Conservation (phyloP, 2,113 vertebrate species). For the Kobus ellipsiprymnus region DNA sequence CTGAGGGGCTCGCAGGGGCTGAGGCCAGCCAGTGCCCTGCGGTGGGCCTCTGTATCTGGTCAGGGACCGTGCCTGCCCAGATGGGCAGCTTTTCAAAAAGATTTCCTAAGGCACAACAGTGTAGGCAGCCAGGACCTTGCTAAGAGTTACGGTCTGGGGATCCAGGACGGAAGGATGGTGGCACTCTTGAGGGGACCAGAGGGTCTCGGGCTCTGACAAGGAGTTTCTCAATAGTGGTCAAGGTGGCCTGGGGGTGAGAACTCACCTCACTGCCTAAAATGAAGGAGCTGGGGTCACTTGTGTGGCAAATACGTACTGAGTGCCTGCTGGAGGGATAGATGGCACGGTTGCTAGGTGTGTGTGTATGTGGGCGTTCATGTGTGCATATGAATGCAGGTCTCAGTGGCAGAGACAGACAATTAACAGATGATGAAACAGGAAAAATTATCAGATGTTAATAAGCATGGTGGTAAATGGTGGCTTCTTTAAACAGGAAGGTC, state of each 20-base stretch:
- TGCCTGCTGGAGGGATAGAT: neutral
- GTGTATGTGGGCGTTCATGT: neutral
- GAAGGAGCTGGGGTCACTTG: neutral
- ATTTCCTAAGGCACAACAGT: neutral
- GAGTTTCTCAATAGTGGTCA: neutral
- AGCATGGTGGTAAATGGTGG: neutral
- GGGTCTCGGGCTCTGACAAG: neutral
- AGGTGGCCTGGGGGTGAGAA: neutral
- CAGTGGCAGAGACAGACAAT: neutral
- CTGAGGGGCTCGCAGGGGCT: neutral
- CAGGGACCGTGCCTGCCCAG: neutral
- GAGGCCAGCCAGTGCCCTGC: neutral
- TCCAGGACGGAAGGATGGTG: neutral
- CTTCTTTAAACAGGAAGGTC: neutral
- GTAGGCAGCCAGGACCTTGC: neutral
- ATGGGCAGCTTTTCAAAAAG: neutral
- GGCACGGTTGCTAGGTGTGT: neutral
- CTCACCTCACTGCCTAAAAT: neutral
- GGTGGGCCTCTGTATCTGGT: neutral
- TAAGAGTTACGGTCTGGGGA: neutral
- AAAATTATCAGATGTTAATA: neutral
- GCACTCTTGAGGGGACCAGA: neutral
- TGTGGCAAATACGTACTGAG: neutral
- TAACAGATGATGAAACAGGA: neutral
- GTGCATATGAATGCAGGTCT: neutral